Evolutionary conservation across 2,797 vertebrate species (phyloP).

Genomic region (Myotis planiceps): DNA sequence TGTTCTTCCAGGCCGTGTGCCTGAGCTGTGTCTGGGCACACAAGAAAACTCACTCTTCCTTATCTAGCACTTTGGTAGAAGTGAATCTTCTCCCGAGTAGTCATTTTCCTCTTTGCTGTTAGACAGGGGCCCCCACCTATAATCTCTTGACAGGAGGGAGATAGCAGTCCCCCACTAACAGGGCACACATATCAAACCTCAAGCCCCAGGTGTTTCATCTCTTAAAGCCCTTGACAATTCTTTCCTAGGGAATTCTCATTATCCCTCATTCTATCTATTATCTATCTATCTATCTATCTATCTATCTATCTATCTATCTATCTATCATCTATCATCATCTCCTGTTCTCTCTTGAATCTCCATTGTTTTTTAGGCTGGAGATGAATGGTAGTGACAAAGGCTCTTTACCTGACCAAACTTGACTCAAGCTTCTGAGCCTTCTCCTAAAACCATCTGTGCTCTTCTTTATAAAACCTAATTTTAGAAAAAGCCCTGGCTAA

Average conservation of each 20-base stretch:
- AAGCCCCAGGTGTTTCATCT: neutral
- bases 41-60: neutral
- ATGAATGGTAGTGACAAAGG: neutral
- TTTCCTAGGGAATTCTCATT: neutral
- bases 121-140: accelerated
- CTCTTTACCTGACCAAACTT: neutral
- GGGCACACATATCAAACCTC: neutral
- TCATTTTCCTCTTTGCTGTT: neutral
- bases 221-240: neutral
- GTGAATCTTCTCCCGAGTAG: neutral
- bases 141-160: neutral
- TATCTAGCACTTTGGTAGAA: neutral
- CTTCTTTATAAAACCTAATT: neutral
- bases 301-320: neutral
- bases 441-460: neutral
- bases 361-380: neutral
- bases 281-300: neutral
- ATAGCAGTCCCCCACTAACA: neutral
- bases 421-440: neutral
- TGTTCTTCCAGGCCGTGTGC: neutral
- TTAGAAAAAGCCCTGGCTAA: neutral
- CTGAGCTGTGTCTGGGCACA: neutral
- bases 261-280: neutral
- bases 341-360: neutral
- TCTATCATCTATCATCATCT: neutral